Evolutionary conservation across 2,113 vertebrate genomes (phyloP).

Genomic region (Chamaetylas fuelleborni): DNA sequence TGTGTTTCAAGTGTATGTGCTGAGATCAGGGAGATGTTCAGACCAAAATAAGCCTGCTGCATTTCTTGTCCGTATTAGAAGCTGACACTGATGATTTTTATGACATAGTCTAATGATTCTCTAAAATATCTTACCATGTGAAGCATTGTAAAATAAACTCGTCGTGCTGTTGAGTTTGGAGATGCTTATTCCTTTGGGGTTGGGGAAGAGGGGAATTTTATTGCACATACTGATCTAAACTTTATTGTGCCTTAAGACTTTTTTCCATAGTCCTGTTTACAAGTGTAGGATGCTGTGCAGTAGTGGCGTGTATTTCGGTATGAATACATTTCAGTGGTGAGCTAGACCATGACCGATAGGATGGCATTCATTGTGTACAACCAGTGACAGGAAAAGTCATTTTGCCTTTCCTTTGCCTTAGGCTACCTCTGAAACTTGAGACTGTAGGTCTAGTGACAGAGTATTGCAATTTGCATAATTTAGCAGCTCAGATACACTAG

Average conservation of each 20-base stretch:
- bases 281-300: background rate
- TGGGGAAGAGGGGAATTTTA: background rate
- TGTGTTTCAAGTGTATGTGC: background rate
- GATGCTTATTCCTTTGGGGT: background rate
- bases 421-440: background rate
- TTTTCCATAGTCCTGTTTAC: background rate
- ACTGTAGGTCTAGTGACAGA: background rate
- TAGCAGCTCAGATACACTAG: background rate
- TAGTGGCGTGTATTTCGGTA: rapidly evolving
- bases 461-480: background rate
- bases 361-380: rapidly evolving
- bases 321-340: background rate
- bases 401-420: background rate
- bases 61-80: background rate
- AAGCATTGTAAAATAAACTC: background rate
- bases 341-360: rapidly evolving
- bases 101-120: background rate
- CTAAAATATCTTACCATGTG: background rate
- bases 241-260: background rate
- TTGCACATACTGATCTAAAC: background rate
- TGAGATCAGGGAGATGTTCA: background rate
- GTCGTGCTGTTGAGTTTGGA: background rate
- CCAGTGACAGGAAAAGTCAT: background rate
- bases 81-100: background rate
- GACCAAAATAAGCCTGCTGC: background rate